Percentiles rank a stretch among this genome's conserved stretches.
Evolutionary conservation across 2,888 invertebrate species (phyloP).

Genomic region (Ecliptopera silaceata): DNA sequence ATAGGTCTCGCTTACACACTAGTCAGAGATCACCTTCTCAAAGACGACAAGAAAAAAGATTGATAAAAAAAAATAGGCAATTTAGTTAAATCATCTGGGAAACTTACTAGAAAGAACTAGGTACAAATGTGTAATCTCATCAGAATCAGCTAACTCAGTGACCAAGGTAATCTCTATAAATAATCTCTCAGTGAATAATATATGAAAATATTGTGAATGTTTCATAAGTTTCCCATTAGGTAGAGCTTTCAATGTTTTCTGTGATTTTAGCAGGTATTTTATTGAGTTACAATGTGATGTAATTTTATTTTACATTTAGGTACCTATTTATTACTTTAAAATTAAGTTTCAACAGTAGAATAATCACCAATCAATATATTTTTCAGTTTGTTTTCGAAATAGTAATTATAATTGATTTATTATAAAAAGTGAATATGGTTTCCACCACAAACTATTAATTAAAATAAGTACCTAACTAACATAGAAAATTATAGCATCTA

Average conservation of each 20-base stretch:
- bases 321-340: conserved; percentile 33
- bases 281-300: conserved; percentile 34
- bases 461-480: neutral
- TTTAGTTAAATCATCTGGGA: conserved; percentile 21
- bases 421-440: neutral
- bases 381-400: neutral
- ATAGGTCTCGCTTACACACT: conserved; percentile 88
- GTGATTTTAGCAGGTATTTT: conserved; percentile 58
- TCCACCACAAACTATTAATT: neutral
- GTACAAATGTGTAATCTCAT: conserved; percentile 35
- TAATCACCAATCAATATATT: neutral
- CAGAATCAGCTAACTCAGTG: neutral
- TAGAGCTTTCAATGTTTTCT: conserved; percentile 44
- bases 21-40: conserved; percentile 78
- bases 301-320: conserved; percentile 21
- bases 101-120: conserved; percentile 2
- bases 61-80: conserved; percentile 28
- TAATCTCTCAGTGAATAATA: neutral
- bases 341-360: conserved; percentile 17
- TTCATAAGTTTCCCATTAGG: conserved; percentile 40
- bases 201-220: neutral
- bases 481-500: neutral
- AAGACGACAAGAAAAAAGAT: conserved; percentile 62
- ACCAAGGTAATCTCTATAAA: conserved; percentile 18
- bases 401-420: neutral